A percentile compares a stretch with the other conserved stretches of the same genome.
These are phyloP conservation scores for Tetragonula carbonaria DNA, from an alignment of 2,888 invertebrate genomes.

Conservation along the genomic window DNA sequence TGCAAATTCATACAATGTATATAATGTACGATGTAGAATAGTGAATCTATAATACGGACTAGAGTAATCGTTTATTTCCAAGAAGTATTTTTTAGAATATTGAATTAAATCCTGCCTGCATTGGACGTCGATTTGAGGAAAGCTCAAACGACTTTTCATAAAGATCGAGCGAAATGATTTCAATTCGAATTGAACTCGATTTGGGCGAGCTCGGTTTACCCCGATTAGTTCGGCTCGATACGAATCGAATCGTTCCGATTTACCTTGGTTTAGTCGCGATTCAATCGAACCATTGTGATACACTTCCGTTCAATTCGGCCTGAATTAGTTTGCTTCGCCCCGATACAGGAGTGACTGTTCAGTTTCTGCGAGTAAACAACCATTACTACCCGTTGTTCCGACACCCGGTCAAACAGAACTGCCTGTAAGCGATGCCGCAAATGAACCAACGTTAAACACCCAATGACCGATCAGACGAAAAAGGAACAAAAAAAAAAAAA, in stretches of 20 bases:
- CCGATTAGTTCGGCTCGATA: not conserved
- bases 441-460: not conserved
- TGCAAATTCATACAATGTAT: too few relatives aligned
- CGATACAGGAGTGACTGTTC: not conserved
- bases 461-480: too few relatives aligned
- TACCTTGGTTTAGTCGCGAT: not conserved
- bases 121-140: not conserved
- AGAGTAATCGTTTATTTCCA: too few relatives aligned
- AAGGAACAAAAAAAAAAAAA: not conserved
- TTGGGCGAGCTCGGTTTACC: too few relatives aligned
- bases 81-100: too few relatives aligned
- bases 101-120: too few relatives aligned
- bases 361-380: constrained; percentile 11
- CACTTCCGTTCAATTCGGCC: constrained; percentile 1
- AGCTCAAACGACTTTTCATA: not conserved
- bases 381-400: constrained; percentile 9
- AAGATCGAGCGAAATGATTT: not conserved
- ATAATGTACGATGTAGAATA: too few relatives aligned
- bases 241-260: not conserved
- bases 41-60: too few relatives aligned
- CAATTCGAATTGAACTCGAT: not conserved
- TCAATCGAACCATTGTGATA: not conserved
- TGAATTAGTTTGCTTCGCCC: constrained; percentile 1
- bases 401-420: not conserved
- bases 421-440: not conserved